These are phyloP conservation scores for Phrynocephalus versicolor DNA, from an alignment of 2,113 vertebrate species.

Conservation along the genomic window DNA sequence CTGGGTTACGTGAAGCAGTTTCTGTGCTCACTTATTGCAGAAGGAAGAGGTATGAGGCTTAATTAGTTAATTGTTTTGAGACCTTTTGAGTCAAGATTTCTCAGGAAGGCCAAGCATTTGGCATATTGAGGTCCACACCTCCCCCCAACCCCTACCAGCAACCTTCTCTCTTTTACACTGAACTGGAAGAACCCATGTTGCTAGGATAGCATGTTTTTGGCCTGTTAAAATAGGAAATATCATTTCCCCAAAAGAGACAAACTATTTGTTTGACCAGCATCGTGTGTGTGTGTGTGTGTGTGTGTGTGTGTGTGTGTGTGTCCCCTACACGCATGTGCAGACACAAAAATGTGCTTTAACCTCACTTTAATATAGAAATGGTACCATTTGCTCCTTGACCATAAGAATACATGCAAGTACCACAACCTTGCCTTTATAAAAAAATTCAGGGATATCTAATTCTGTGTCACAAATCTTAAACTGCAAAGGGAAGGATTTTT, in stretches of 20 bases:
- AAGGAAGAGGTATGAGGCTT: conserved; percentile 1
- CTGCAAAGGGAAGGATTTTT: not conserved
- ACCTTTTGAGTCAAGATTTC: not conserved
- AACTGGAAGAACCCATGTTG: conserved; percentile 1
- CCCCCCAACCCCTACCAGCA: too few species aligned
- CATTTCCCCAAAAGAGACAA: not conserved
- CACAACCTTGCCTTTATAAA: not conserved
- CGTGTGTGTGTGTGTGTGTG: not conserved
- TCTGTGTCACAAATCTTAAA: not conserved
- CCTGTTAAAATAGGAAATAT: not conserved
- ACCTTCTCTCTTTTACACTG: not conserved
- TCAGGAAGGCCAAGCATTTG: not conserved
- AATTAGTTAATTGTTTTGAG: conserved; percentile 5
- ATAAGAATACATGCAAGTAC: not conserved
- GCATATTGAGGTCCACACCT: too few species aligned
- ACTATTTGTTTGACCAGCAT: not conserved
- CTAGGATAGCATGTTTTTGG: not conserved
- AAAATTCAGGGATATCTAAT: not conserved
- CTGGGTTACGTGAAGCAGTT: not conserved
- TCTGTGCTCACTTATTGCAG: not conserved
- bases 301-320: not conserved
- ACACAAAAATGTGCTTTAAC: not conserved
- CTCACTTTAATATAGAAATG: not conserved
- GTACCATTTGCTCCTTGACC: not conserved
- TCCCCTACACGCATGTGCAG: not conserved